Base-by-base conservation (phyloP, 2,113 vertebrate species). In the Sterrhoptilus dennistouni region DNA sequence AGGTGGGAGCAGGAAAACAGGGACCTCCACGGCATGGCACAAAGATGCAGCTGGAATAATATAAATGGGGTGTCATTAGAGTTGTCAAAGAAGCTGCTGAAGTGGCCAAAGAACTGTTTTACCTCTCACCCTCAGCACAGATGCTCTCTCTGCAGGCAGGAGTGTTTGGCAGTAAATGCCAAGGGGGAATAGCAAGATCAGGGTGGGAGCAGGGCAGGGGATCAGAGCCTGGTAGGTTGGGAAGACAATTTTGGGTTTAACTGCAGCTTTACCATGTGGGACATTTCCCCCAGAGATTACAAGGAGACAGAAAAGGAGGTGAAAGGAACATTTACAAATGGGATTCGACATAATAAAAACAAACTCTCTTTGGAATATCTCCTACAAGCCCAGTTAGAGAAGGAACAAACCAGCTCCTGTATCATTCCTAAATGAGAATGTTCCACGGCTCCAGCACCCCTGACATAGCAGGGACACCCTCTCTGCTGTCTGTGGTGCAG, bases 51-150 rank as follows among this genome's bases (percentile, higher is more conserved):
- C 21, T 14, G 25, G 63, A 69, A 49, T 50, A 40, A 76, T 4
- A 44, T n/a, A 63, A 70, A 36, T 24, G 29, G 23, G n/a, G n/a
- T 25, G 35, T 65, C 38, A 12, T 9, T 22, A 3, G 38, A 33
- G 36, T 18, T 28, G 40, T 49, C 50, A 28, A 2, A 24, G 27
- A 33, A 65, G 59, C 29, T 20, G 44, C 66, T 72, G 52, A 29
- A 49, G 45, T 4, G 68, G 59, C 27, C 47, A 52, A 31, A 66
- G 81, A 59, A 40, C 6, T 4, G 19, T 5, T 91, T 81, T 38
- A 15, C 0, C 0, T 53, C 72, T 53, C 0, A 0, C 44, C n/a
- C 52, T n/a, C 0, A 3, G 6, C 31, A 17, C 33, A 36, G 68
- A 29, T 8, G 35, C 15, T 42, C 6, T 29, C 42, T 35, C 45